A percentile compares a stretch with the other conserved stretches of the same genome.
Evolutionary conservation across 2,888 invertebrate species (phyloP).

Genomic region (Masnerella sp.): DNA sequence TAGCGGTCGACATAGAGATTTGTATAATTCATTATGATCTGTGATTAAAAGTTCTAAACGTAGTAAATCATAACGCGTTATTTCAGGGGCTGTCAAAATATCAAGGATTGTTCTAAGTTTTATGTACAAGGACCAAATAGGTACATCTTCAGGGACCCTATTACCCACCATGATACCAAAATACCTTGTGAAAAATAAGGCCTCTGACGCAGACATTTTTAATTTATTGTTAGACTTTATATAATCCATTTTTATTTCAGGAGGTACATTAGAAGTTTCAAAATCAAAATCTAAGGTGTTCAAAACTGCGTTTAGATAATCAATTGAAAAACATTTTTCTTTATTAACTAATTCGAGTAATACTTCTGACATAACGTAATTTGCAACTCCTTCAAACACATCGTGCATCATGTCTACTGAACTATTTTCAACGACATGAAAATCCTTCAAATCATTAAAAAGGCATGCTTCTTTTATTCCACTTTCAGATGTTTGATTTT

Average conservation of each 20-base stretch:
- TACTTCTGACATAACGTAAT: conserved; percentile 27
- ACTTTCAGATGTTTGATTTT: background rate
- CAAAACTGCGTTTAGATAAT: conserved; percentile 14
- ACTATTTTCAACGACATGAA: conserved; percentile 30
- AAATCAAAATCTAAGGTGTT: conserved; percentile 7
- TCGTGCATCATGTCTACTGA: conserved; percentile 37
- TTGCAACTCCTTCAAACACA: conserved; percentile 24
- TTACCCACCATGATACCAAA: conserved; percentile 30
- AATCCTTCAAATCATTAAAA: conserved; percentile 37
- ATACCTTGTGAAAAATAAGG: conserved; percentile 19
- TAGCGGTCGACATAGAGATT: conserved; percentile 21
- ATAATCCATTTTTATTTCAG: conserved; percentile 15
- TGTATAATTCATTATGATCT: conserved; percentile 34
- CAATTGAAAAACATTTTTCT: conserved; percentile 14
- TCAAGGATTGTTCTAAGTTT: conserved; percentile 22
- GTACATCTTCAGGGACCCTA: background rate
- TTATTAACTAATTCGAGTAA: background rate
- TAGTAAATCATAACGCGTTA: conserved; percentile 5
- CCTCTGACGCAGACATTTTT: conserved; percentile 34
- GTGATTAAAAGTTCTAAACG: conserved; percentile 10
- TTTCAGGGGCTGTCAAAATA: conserved; percentile 9
- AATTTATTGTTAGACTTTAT: conserved; percentile 13
- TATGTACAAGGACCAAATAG: conserved; percentile 24
- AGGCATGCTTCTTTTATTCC: conserved; percentile 37
- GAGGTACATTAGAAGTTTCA: conserved; percentile 5